phyloP scores from a whole-genome alignment of 92 coral and sea anemone species.

The Diadumene lineata region DNA sequence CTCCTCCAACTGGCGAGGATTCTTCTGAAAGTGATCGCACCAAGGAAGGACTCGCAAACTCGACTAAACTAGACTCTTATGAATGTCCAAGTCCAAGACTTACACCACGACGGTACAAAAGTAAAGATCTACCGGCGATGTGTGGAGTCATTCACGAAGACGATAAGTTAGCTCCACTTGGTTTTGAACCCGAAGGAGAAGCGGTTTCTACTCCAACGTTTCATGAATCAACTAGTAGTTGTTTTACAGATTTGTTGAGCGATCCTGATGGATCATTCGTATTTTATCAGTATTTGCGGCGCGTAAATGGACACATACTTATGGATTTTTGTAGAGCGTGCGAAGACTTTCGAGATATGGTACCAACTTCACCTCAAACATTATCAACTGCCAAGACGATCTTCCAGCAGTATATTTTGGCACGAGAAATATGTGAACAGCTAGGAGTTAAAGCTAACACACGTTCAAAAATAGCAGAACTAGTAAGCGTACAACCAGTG shows the following conservation, averaged over 20 bases:
- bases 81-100: conserved; percentile 61
- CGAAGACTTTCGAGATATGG: conserved; percentile 87
- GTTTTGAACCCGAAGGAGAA: conserved; percentile 98
- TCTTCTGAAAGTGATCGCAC: conserved; percentile 69
- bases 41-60: conserved; percentile 47
- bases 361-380: conserved; percentile 74
- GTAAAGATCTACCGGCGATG: conserved; percentile 53
- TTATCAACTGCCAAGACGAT: conserved; percentile 80
- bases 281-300: conserved; percentile 80
- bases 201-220: conserved; percentile 83
- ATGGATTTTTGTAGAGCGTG: conserved; percentile 90
- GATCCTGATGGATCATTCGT: conserved; percentile 70
- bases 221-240: conserved; percentile 75
- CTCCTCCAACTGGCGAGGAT: conserved; percentile 98
- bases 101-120: conserved; percentile 76
- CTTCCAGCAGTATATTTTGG: conserved; percentile 76
- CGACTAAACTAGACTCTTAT: conserved; percentile 46
- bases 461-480: conserved; percentile 78
- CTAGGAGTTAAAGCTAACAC: conserved; percentile 67
- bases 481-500: conserved; percentile 68
- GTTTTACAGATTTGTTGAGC: conserved; percentile 70
- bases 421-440: conserved; percentile 54
- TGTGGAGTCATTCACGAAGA: conserved; percentile 70
- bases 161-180: conserved; percentile 84
- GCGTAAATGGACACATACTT: conserved; percentile 68